Conservation (phyloP, 2,888 invertebrate genomes). For the Sylvicola cinctus region DNA sequence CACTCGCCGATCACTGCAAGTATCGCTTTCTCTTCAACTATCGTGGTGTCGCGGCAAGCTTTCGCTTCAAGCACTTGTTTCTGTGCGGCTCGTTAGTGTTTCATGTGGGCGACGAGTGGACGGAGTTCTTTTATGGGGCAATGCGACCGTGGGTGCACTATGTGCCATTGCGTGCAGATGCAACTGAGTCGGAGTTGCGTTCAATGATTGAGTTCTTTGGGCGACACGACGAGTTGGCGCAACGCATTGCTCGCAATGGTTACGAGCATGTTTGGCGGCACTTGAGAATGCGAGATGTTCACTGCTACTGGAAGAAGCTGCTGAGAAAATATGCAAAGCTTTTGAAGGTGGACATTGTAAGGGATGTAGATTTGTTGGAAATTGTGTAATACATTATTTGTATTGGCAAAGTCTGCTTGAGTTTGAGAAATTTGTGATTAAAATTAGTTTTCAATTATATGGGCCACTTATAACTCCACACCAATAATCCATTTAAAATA, state of each 20-base stretch:
- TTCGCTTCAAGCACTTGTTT: slow-evolving; percentile 88
- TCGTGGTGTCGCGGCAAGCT: slow-evolving; percentile 92
- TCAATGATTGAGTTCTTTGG: slow-evolving; percentile 53
- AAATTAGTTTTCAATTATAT: too few relatives aligned
- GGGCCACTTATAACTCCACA: too few relatives aligned
- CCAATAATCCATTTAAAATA: too few relatives aligned
- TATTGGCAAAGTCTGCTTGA: too few relatives aligned
- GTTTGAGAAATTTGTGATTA: too few relatives aligned
- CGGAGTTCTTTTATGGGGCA: slow-evolving; percentile 82
- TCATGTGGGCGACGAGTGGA: slow-evolving; percentile 86
- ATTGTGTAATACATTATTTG: slow-evolving; percentile 21
- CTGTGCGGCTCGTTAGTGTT: slow-evolving; percentile 82
- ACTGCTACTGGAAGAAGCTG: slow-evolving; percentile 71
- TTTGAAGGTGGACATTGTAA: slow-evolving; percentile 39
- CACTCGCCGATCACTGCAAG: slow-evolving; percentile 79
- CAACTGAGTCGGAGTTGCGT: slow-evolving; percentile 42
- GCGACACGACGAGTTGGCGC: slow-evolving; percentile 49
- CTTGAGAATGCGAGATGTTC: slow-evolving; percentile 59
- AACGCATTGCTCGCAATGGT: slow-evolving; percentile 65
- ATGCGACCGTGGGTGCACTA: slow-evolving; percentile 93
- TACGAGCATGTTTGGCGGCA: slow-evolving; percentile 65
- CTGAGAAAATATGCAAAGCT: slow-evolving; percentile 53
- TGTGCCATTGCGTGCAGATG: slow-evolving; percentile 45
- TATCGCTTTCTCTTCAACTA: slow-evolving; percentile 92
- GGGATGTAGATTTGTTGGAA: slow-evolving; percentile 35